Base-by-base conservation (phyloP, 2,888 invertebrate genomes). In the Seladonia tumulorum region DNA sequence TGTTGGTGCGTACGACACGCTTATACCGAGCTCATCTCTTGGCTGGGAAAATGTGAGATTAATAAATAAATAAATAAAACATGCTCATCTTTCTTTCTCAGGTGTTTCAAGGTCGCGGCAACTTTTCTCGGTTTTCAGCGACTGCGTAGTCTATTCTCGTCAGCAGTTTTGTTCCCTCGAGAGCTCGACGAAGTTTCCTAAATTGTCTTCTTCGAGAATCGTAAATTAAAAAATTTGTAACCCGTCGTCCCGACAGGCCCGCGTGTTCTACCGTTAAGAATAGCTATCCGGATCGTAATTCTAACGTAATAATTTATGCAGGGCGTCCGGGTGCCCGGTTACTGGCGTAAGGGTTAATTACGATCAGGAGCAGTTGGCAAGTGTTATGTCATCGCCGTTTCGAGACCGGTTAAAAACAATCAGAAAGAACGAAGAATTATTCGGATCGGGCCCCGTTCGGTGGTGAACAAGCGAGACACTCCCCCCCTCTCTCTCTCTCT, bases 331-430 rank as follows among this genome's bases (percentile, higher is more conserved):
- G 53, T 22, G 22, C 63, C 14, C 63, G 25, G 16, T 16, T 42
- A n/a, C 22, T 12, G 22, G 10, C 39, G 68, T 22, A 22, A 68
- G 39, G 35, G 39, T 39, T 39, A 68, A 68, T 68, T 49, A 47
- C 47, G 29, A 49, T 14, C 47, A 3, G 16, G 39, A 39, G 18
- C 68, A 68, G 16, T 18, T 22, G 35, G 39, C 68, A 42, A 42
- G 79, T 73, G 68, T 82, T 79, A 63, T 88, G 81, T 79, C 88
- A 78, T 80, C 83, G 77, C 45, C 77, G 66, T 71, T 76, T 63
- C 49, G 18, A 14, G 29, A n/a, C 29, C 39, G 60, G 63, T 83
- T 63, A 72, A 76, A 81, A 76, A 81, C 83, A 81, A 83, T 83
- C 66, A 68, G 66, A 5, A 77, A 83, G 45, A 72, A 78, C 57